These are phyloP conservation scores for Orussus abietinus DNA, from an alignment of 1,140 invertebrate species.

Conservation along the genomic window DNA sequence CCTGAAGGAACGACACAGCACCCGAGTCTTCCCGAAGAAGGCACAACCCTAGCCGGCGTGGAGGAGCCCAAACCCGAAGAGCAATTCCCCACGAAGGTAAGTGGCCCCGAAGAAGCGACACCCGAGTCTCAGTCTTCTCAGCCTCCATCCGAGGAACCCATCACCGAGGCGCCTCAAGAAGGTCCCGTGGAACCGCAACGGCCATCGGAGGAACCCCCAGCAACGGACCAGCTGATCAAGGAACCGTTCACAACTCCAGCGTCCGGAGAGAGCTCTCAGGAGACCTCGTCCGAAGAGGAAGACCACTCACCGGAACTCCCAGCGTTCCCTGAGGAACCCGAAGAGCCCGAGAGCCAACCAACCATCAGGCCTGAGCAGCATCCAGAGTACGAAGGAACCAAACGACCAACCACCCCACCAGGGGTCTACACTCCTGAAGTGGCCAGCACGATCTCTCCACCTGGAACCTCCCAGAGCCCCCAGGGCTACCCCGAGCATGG, in stretches of 20 bases:
- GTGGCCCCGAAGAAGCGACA: not conserved
- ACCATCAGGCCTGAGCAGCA: slow-evolving; percentile 21
- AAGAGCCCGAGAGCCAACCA: slow-evolving; percentile 21
- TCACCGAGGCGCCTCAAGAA: slow-evolving; percentile 25
- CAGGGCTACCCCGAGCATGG: slow-evolving; percentile 36
- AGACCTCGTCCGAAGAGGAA: slow-evolving; percentile 20
- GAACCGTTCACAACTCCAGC: slow-evolving; percentile 1
- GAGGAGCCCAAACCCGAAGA: slow-evolving; percentile 14
- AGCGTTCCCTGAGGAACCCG: slow-evolving; percentile 20
- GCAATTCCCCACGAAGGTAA: not conserved
- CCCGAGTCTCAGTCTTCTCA: slow-evolving; percentile 18
- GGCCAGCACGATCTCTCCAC: too few relatives aligned
- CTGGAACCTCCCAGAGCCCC: slow-evolving; percentile 14
- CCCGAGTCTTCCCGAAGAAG: slow-evolving; percentile 10
- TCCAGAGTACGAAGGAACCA: not conserved
- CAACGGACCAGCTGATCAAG: not conserved
- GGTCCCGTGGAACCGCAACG: slow-evolving; percentile 1
- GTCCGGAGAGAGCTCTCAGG: slow-evolving; percentile 14
- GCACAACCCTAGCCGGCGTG: slow-evolving; percentile 2
- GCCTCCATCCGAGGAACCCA: too few relatives aligned
- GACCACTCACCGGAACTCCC: slow-evolving; percentile 21
- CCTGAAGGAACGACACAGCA: too few relatives aligned
- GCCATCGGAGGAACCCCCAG: not conserved
- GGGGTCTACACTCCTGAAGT: too few relatives aligned
- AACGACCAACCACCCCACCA: not conserved